These are phyloP conservation scores for Epizoanthus scotinus DNA, from an alignment of 92 coral and sea anemone species.

Conservation along the genomic window DNA sequence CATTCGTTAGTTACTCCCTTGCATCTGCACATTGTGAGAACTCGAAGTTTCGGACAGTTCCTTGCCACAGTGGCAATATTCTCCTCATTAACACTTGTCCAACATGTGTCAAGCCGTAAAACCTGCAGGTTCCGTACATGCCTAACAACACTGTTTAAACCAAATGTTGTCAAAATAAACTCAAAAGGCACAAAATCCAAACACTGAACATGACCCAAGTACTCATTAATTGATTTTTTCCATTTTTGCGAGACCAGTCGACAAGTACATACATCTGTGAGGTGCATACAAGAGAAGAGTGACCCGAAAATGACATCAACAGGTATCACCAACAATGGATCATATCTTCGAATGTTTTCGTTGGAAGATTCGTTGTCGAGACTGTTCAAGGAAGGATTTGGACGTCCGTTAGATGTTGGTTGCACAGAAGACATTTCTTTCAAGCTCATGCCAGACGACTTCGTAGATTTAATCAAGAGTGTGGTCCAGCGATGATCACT, in stretches of 20 bases:
- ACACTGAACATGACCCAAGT: conserved; percentile 41
- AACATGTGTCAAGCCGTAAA: conserved; percentile 74
- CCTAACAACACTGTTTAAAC: conserved; percentile 57
- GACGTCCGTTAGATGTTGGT: background rate
- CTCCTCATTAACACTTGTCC: conserved; percentile 84
- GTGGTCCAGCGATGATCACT: too few relatives aligned
- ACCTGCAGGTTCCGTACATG: conserved; percentile 65
- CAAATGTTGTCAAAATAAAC: conserved; percentile 57
- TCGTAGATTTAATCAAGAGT: background rate
- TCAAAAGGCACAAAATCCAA: conserved; percentile 77
- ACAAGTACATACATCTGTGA: conserved; percentile 60
- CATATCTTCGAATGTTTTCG: conserved; percentile 2
- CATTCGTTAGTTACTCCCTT: conserved; percentile 74
- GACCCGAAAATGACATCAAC: conserved; percentile 60
- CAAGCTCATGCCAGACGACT: background rate
- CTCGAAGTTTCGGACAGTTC: conserved; percentile 77
- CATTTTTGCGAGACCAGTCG: conserved; percentile 75
- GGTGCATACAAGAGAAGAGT: conserved; percentile 53
- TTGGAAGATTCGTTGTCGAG: background rate
- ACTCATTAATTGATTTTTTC: conserved; percentile 47
- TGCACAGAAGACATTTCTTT: background rate
- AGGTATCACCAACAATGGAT: conserved; percentile 53
- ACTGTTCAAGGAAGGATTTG: background rate
- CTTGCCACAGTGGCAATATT: conserved; percentile 62
- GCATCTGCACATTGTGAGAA: conserved; percentile 69